Evolutionary conservation across 2,797 vertebrate species (phyloP).

Genomic region (Gambelia wislizenii): DNA sequence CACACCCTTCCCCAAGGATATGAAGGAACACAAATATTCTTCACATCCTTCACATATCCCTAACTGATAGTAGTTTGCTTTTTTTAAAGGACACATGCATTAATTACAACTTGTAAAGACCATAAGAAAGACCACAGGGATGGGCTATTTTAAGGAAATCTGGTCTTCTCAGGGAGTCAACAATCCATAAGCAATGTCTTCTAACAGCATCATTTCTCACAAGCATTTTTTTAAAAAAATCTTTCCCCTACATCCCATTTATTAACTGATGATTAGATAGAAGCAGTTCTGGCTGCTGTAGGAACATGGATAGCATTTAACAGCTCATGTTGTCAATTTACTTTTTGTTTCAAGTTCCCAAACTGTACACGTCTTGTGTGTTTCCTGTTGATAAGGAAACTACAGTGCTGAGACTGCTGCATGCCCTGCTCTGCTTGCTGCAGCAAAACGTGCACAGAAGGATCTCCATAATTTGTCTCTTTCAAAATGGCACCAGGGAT

Average conservation of each 20-base stretch:
- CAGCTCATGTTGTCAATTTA: slow-evolving; percentile 33
- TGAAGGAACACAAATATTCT: no score
- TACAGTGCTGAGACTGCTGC: slow-evolving; percentile 15
- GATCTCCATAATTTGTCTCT: not conserved
- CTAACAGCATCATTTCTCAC: not conserved
- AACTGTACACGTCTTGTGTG: slow-evolving; percentile 40
- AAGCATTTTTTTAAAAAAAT: not conserved
- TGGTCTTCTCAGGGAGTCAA: slow-evolving; percentile 44
- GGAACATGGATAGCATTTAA: slow-evolving; percentile 37
- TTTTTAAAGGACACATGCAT: not conserved
- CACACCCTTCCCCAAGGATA: no score
- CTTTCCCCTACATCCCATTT: not conserved
- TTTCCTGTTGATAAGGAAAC: slow-evolving; percentile 67
- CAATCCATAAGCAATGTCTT: slow-evolving; percentile 48
- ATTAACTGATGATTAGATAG: slow-evolving; percentile 39
- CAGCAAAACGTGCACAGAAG: slow-evolving; percentile 45
- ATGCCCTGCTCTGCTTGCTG: not conserved
- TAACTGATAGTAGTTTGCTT: not conserved
- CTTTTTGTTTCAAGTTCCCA: slow-evolving; percentile 10
- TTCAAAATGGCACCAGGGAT: slow-evolving; percentile 22
- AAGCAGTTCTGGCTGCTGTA: slow-evolving; percentile 43
- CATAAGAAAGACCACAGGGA: not conserved
- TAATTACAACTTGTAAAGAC: not conserved
- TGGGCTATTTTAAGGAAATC: not conserved
- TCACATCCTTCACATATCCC: no score